Base-by-base conservation (phyloP, 1,140 invertebrate species). In the Calephelis virginiensis region DNA sequence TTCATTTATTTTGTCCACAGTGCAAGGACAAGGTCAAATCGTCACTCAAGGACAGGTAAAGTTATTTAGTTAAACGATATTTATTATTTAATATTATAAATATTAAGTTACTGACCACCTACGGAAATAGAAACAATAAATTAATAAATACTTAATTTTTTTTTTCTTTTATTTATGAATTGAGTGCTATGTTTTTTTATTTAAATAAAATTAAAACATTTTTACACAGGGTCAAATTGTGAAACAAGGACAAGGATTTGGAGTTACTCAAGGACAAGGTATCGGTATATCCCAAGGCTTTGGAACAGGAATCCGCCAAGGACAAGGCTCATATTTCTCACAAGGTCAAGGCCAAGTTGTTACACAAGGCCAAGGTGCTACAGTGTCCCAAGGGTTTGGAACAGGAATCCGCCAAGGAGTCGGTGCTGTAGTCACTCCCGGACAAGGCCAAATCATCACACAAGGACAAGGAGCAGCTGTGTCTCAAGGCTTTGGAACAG, bases 381-480 rank as follows among this genome's bases (percentile, higher is more conserved):
- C 11, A 10, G 63, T 72, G 8, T 63, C 64, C 43, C 68, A 69
- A 60, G 71, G 68, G 1, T 49, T 66, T 2, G 67, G 70, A 9
- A 62, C 67, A 40, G 73, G 66, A 61, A 56, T 71, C 11, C 49
- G 64, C 10, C 61, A 69, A 43, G 70, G 66, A 45, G 61, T 60
- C 61, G 69, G 69, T 38, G 46, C 61, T 43, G 59, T 66, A 3
- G 63, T 65, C 13, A 63, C 70, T 37, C 70, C 71, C 45, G 65
- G 66, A 14, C 63, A 49, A 43, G 71, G 72, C 59, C 66, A 71
- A 46, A 65, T 62, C 28, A 28, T 74, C 10, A 67, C 64, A 0
- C 70, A 72, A 67, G 70, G 46, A 5, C 67, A 71, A 69, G 70
- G 73, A 65, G 13, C 46, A 4, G 14, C 11, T 10, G 63, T 72